Conservation (phyloP, 2,113 vertebrate genomes). For the Lampris incognitus region DNA sequence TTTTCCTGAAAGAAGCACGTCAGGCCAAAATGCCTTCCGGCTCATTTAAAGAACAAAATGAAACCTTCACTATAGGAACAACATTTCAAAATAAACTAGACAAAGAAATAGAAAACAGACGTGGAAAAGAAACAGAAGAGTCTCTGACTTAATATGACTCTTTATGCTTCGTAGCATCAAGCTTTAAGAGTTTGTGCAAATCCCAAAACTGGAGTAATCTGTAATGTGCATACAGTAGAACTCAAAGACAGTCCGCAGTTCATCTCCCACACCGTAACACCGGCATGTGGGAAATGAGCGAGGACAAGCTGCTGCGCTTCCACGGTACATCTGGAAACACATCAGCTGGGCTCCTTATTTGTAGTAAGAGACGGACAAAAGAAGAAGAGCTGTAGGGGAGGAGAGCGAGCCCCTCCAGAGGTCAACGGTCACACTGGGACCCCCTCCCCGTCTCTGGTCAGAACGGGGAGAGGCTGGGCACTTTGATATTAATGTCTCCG, state of each 20-base stretch:
- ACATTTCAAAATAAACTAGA: neutral
- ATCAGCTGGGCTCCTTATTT: neutral
- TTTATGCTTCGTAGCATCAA: slow-evolving; percentile 33
- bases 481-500: slow-evolving; percentile 96
- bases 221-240: slow-evolving; percentile 25
- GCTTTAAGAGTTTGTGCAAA: slow-evolving; percentile 58
- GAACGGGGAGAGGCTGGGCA: slow-evolving; percentile 93
- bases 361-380: slow-evolving; percentile 13
- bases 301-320: slow-evolving; percentile 31
- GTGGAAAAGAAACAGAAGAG: neutral
- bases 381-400: slow-evolving; percentile 23
- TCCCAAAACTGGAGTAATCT: slow-evolving; percentile 33
- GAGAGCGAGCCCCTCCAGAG: slow-evolving; percentile 26
- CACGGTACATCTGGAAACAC: slow-evolving; percentile 17
- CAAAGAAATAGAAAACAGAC: neutral
- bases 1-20: slow-evolving; percentile 5
- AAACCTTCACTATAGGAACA: neutral
- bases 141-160: slow-evolving; percentile 21
- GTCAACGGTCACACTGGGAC: slow-evolving; percentile 17
- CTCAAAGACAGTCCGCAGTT: slow-evolving; percentile 11
- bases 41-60: slow-evolving; percentile 1
- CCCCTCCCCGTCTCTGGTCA: slow-evolving; percentile 49
- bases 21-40: neutral
- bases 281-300: slow-evolving; percentile 10
- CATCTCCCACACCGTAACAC: slow-evolving; percentile 4